Base-by-base conservation (phyloP, 2,888 invertebrate species). In the Acleris sparsana region DNA sequence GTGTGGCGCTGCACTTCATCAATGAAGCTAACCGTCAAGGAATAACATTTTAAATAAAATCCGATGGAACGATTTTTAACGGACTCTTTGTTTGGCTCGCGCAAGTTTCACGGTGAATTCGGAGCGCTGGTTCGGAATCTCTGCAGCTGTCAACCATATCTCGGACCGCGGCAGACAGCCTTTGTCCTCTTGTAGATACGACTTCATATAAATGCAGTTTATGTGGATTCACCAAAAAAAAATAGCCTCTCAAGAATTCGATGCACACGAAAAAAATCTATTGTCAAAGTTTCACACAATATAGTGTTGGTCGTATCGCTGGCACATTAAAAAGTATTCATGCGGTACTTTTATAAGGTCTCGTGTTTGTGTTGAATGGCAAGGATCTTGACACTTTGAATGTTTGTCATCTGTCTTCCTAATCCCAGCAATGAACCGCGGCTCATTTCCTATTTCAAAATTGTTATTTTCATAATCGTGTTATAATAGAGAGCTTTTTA, bases 241-340 rank as follows among this genome's bases (percentile, higher is more conserved):
- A 83, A 85, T 84, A 79, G 78, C 75, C 85, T 88, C 89, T 89
- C 86, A 83, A 91, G 90, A 88, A 76, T 82, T 84, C 80, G 77
- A 81, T 79, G 87, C 85, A 80, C 85, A 86, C 83, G 82, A 83
- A 88, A 88, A 83, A 89, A 90, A 87, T 85, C 87, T 82, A 86
- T 91, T 91, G 89, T 90, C 75, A 80, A 76, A 74, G 68, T 73
- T 70, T 72, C 73, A 77, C 79, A 91, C 89, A 91, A 91, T 89
- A 78, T 74, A 76, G 80, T 81, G 84, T 84, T 88, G 89, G 92
- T 87, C 90, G 91, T 91, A 92, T 92, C 91, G 85, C 84, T 90
- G 89, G 88, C 90, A 81, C 90, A 92, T 92, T 92, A 92, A 92
- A 92, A 91, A 92, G 91, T 89, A 92, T 92, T 92, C 92, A 92